Conservation (phyloP, 2,113 vertebrate genomes). For the Potamarius usumacintae region DNA sequence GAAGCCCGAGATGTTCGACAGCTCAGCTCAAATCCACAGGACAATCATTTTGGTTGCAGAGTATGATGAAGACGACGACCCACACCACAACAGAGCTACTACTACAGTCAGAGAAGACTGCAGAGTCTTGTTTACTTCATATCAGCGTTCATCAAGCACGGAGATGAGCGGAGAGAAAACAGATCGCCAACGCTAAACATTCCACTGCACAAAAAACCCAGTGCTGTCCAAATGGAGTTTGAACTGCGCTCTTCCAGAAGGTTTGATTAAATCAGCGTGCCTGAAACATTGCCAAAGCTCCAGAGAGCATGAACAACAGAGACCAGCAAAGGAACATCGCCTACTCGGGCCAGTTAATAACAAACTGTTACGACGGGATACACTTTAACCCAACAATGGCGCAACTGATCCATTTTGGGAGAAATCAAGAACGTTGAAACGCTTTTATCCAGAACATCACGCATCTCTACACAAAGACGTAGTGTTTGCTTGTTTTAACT, state of each 20-base stretch:
- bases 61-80: neutral
- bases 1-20: neutral
- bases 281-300: neutral
- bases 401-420: neutral
- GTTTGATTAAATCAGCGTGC: neutral
- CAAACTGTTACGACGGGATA: no score
- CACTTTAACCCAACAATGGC: neutral
- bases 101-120: neutral
- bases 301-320: neutral
- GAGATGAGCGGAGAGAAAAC: constrained; percentile 6
- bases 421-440: neutral
- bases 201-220: neutral
- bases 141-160: neutral
- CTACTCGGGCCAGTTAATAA: neutral
- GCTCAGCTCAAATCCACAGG: neutral
- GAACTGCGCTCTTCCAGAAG: neutral
- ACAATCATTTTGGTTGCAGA: neutral
- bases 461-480: neutral
- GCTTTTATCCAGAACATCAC: neutral
- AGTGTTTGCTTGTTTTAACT: no score
- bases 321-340: neutral
- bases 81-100: neutral
- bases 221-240: neutral
- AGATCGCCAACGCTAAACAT: neutral
- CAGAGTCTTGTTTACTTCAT: neutral